Evolutionary conservation across 2,888 invertebrate species (phyloP), one percentile per base, ranked within the genome.

Genomic region (Pollenia amentaria): DNA sequence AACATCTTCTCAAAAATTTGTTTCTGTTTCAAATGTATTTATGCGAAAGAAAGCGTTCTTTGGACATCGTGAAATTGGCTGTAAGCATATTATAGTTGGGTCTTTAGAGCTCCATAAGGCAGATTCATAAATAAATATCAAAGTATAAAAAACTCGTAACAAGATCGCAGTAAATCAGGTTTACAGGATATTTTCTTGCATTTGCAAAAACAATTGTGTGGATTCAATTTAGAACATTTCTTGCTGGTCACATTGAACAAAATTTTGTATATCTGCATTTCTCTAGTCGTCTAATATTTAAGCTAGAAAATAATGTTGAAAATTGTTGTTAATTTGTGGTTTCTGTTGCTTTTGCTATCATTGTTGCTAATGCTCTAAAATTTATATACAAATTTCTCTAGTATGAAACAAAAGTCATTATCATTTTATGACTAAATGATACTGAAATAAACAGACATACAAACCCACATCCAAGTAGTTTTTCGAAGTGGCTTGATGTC

Each of bases 321-420:
- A 83, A 53, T 83, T 85, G 83, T 83, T 85, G 80, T 84, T 87
- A 80, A 76, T 77, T 85, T 87, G 70, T 40, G 81, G 70, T 78
- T 84, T 72, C 60, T 79, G 60, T 83, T 84, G 64, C 40, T 69
- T 55, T 60, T 79, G 76, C 29, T 73, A 69, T 75, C 42, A 62
- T 82, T 75, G 51, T 73, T 80, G 85, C 67, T 80, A 57, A 51
- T 75, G 67, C 14, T 81, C 48, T 48, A 51, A 60, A 75, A 67
- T 67, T 67, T 57, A 42, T 42, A 12, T 57, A 40, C 21, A 73
- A 46, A 48, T 55, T 81, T 73, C 53, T 42, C n/a, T 40, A 11
- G 42, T n/a, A 76, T 29, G n/a, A 60, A 62, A 79, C 42, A 51
- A 12, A 70, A 64, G 62, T 72, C 6, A 72, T 70, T 78, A 60